phyloP scores from a whole-genome alignment of 2,113 vertebrate species.

The Recurvirostra avosetta region DNA sequence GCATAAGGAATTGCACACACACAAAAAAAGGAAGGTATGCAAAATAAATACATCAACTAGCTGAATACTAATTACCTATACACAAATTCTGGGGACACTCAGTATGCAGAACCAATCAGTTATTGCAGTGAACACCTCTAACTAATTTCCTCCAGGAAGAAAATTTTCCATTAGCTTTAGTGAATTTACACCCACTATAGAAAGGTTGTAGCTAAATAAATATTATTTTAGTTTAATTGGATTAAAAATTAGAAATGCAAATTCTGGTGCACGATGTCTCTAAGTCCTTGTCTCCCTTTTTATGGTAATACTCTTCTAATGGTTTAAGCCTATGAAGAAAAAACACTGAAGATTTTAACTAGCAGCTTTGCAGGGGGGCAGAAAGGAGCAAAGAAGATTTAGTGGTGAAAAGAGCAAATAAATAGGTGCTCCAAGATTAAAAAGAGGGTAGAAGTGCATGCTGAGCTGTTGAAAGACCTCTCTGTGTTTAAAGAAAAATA shows the following conservation, averaged over 20 bases:
- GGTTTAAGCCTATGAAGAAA: constrained; percentile 83
- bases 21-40: background rate
- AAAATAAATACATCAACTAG: constrained; percentile 67
- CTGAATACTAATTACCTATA: constrained; percentile 51
- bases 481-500: constrained; percentile 87
- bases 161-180: constrained; percentile 60
- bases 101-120: constrained; percentile 52
- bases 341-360: constrained; percentile 84
- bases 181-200: constrained; percentile 52
- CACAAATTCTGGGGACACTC: constrained; percentile 41
- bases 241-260: constrained; percentile 83
- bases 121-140: constrained; percentile 53
- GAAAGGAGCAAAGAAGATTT: constrained; percentile 88
- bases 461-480: constrained; percentile 85
- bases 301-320: constrained; percentile 83
- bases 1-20: constrained; percentile 27
- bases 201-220: constrained; percentile 72
- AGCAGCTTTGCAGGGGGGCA: constrained; percentile 80
- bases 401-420: constrained; percentile 95
- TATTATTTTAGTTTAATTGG: constrained; percentile 80
- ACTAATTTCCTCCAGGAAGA: constrained; percentile 58
- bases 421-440: constrained; percentile 95
- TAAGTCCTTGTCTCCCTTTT: constrained; percentile 76
- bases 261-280: constrained; percentile 65
- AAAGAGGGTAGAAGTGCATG: constrained; percentile 87